These are phyloP conservation scores for Thamnophis elegans DNA, from an alignment of 2,797 vertebrate genomes.

Conservation along the genomic window DNA sequence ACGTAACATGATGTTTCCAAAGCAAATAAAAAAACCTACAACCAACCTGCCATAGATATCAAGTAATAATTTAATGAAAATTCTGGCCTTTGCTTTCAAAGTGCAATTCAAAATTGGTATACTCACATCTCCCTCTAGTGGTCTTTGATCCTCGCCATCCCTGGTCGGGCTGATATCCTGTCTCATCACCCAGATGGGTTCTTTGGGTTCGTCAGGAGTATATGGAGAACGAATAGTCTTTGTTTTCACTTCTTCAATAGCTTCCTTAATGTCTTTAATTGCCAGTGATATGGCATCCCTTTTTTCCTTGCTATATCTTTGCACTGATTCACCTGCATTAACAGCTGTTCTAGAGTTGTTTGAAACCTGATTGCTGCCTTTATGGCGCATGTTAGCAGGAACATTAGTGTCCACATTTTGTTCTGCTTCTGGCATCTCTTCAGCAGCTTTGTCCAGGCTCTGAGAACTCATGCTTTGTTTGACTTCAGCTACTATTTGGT, in stretches of 20 bases:
- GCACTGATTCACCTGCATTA: constrained; percentile 58
- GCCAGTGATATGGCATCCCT: constrained; percentile 93
- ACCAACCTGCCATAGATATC: not conserved
- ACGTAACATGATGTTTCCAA: constrained; percentile 18
- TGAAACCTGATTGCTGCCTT: constrained; percentile 60
- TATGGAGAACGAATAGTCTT: constrained; percentile 94
- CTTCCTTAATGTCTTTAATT: constrained; percentile 97
- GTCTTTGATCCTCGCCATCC: constrained; percentile 84
- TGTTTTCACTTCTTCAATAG: constrained; percentile 97
- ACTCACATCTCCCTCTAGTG: constrained; percentile 89
- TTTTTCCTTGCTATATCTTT: constrained; percentile 85
- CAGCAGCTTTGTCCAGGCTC: constrained; percentile 78
- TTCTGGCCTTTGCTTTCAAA: not conserved
- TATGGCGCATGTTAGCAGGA: constrained; percentile 56
- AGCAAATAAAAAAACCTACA: constrained; percentile 10
- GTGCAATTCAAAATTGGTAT: constrained; percentile 23
- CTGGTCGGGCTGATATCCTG: constrained; percentile 91
- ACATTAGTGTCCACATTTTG: constrained; percentile 70
- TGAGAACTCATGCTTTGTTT: constrained; percentile 88
- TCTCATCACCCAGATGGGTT: constrained; percentile 97
- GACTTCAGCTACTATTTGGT: constrained; percentile 83
- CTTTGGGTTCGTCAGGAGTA: constrained; percentile 94
- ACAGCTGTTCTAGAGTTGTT: constrained; percentile 52
- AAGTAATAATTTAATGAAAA: not conserved
- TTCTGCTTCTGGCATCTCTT: constrained; percentile 79